Conservation (phyloP, 2,113 vertebrate species). For the Coptodon rendalli region DNA sequence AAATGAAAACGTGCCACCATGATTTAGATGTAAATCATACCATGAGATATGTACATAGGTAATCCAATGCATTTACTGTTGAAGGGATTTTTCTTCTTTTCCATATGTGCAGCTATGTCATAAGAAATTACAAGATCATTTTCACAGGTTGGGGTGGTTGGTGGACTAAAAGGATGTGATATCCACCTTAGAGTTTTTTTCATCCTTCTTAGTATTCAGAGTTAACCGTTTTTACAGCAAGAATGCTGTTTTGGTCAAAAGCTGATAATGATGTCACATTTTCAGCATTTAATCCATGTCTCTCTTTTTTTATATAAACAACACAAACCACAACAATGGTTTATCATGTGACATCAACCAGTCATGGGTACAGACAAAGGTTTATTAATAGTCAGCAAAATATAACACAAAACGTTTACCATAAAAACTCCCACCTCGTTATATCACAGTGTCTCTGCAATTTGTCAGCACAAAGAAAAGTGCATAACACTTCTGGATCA, state of each 20-base stretch:
- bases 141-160: not conserved
- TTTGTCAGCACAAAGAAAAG: not conserved
- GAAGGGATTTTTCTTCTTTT: not conserved
- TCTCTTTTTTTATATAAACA: not conserved
- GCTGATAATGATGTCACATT: not conserved
- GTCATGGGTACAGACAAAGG: not conserved
- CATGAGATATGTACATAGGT: not conserved
- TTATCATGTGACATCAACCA: not conserved
- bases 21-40: not conserved
- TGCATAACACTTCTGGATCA: not conserved
- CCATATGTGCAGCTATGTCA: not conserved
- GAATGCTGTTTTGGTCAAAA: not conserved
- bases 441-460: not conserved
- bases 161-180: not conserved
- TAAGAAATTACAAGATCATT: not conserved
- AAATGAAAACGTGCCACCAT: not conserved
- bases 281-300: not conserved
- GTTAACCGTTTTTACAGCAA: not conserved
- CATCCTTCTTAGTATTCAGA: not conserved
- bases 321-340: not conserved
- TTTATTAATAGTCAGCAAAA: not conserved
- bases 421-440: not conserved
- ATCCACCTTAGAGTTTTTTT: not conserved
- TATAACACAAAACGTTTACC: accelerated
- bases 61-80: not conserved